Base-by-base conservation (phyloP, 2,797 vertebrate species). In the Austrolebias charrua region DNA sequence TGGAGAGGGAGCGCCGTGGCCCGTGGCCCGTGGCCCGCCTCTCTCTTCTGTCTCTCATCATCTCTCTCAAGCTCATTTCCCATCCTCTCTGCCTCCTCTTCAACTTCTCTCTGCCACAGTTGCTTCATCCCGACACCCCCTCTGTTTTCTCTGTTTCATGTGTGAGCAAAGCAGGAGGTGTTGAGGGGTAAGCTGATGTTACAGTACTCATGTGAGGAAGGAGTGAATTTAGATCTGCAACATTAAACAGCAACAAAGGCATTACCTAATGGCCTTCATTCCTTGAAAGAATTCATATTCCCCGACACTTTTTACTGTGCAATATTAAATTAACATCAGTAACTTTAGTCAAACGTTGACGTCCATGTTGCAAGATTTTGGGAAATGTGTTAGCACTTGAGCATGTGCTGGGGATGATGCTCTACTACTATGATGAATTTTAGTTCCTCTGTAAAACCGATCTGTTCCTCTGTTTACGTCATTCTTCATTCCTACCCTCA, bases 11-110 rank as follows among this genome's bases (percentile, higher is more conserved):
- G 73, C 43, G 33, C 10, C 44, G 75, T 83, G 83, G 83, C 87
- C 86, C 2, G n/a, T n/a, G n/a, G n/a, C n/a, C n/a, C n/a, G 42
- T 83, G 80, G 83, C 82, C 29, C 45, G 14, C 57, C 63, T 69
- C 66, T 69, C 80, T 69, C 60, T 70, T 82, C 80, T 84, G 81
- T 87, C 86, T 82, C 75, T 69, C 31, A 14, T 48, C 63, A 86
- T 87, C 78, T 83, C 78, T 85, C 71, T 86, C 80, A 86, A 83
- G 63, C 78, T 66, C 31, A 1, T 33, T 63, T 8, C 64, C 64
- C 3, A 48, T 69, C 73, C 77, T 81, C 63, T 31, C 33, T 20
- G 18, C 44, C 56, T 83, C 71, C 73, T 70, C 78, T 75, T 79
- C 67, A 80, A 73, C 79, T 69, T 73, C 55, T 43, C 61, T 42